Conservation (phyloP, 2,888 invertebrate species). For the Fragum fragum region DNA sequence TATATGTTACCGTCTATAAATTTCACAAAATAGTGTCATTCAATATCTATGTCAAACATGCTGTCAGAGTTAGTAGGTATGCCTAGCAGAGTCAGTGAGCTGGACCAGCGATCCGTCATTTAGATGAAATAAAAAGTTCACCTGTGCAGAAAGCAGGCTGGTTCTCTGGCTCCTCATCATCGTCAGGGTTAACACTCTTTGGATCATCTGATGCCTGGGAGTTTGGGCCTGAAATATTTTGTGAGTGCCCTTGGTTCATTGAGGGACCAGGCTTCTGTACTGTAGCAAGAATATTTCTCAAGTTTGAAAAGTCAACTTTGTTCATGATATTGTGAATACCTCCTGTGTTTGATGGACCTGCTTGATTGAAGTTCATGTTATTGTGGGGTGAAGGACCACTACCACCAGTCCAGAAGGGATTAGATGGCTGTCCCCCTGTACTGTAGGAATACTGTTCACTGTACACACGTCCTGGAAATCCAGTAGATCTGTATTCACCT, state of each 20-base stretch:
- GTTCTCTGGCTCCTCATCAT: constrained; percentile 29
- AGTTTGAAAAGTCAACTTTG: constrained; percentile 60
- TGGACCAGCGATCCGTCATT: no score
- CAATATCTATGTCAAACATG: no score
- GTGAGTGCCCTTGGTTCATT: background rate
- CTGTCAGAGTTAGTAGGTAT: no score
- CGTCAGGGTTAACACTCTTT: constrained; percentile 4
- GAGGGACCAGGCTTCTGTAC: constrained; percentile 41
- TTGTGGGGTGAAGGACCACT: background rate
- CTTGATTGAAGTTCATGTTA: constrained; percentile 1
- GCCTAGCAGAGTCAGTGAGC: no score
- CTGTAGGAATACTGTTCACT: constrained; percentile 28
- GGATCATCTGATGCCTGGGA: background rate
- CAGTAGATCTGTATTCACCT: constrained; percentile 46
- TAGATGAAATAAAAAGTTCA: no score
- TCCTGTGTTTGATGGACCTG: background rate
- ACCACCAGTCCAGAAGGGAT: background rate
- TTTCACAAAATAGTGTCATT: no score
- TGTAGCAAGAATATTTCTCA: constrained; percentile 63
- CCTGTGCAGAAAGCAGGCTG: constrained; percentile 58
- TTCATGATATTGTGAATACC: constrained; percentile 54
- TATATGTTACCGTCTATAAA: no score
- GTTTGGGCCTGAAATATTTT: background rate
- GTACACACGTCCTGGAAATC: constrained; percentile 1
- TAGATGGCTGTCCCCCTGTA: background rate